These are phyloP conservation scores for Drosophila insularis DNA, from an alignment of 1,140 invertebrate genomes.

Conservation along the genomic window DNA sequence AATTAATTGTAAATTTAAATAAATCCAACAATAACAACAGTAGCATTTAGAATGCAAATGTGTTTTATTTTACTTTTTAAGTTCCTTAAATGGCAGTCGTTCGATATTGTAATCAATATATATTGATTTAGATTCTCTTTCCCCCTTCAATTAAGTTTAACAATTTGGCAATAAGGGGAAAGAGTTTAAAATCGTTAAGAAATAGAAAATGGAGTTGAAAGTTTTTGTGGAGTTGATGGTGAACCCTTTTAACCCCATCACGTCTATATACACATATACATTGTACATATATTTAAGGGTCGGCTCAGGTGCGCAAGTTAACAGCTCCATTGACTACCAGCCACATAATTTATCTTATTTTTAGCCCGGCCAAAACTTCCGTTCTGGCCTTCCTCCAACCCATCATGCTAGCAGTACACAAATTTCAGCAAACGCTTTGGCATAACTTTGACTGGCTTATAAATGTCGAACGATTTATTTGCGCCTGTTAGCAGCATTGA, in stretches of 20 bases:
- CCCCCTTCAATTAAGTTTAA: background rate
- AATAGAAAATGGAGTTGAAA: background rate
- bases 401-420: constrained; percentile 30
- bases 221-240: background rate
- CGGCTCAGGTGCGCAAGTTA: constrained; percentile 69
- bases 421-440: constrained; percentile 67
- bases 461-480: constrained; percentile 81
- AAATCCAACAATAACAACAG: background rate
- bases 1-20: constrained; percentile 65
- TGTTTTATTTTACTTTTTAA: no score
- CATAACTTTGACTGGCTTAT: constrained; percentile 80
- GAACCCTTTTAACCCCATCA: constrained; percentile 6
- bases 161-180: background rate
- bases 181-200: background rate
- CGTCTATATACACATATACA: background rate
- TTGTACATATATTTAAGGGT: background rate
- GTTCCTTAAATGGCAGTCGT: no score
- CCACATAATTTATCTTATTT: constrained; percentile 81
- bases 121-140: background rate
- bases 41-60: no score
- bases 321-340: constrained; percentile 76
- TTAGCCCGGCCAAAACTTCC: constrained; percentile 46
- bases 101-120: background rate
- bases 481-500: constrained; percentile 42
- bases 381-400: background rate